Base-by-base conservation (phyloP, 2,888 invertebrate genomes). In the Aphidius colemani region DNA sequence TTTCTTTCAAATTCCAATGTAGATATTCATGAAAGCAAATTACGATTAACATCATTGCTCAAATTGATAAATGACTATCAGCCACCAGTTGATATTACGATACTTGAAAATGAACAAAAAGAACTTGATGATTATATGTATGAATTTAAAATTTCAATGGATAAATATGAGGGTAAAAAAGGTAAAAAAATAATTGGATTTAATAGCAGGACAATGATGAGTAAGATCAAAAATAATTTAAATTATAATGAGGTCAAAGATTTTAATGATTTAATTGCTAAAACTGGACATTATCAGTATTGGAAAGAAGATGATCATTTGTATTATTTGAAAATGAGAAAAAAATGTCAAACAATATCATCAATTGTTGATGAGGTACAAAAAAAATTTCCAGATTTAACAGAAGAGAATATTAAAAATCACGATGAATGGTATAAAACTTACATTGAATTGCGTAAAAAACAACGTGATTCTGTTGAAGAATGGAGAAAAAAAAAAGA, bases 351-450 rank as follows among this genome's bases (percentile, higher is more conserved):
- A 18, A 75, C 63, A 39, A 67, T 80, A 6, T 72, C 79, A 2
- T 61, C 74, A 0, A 62, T 81, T 13, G 76, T 80, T 0, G 49
- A 50, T 0, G 75, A 75, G 3, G 68, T 82, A 10, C 75, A 73
- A 62, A 70, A 64, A 44, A 77, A 75, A 41, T 81, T 75, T 68
- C 81, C 81, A 0, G 80, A 82, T 61, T 18, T 82, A 9, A 71
- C 78, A 2, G 66, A 69, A 8, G 82, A 84, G 57, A 75, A 78
- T 30, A 82, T 86, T 44, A 74, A 81, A 10, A 76, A 78, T 63
- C 86, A 86, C 71, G 83, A 85, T 61, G 76, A 81, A 6, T 86
- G 86, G 86, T 85, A 84, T 71, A 79, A 78, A 63, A 72, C 80
- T 61, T 87, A 86, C 70, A 66, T 82, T 9, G 69, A 76, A 5